Base-by-base conservation (phyloP, 2,888 invertebrate genomes). In the Drepana falcataria region DNA sequence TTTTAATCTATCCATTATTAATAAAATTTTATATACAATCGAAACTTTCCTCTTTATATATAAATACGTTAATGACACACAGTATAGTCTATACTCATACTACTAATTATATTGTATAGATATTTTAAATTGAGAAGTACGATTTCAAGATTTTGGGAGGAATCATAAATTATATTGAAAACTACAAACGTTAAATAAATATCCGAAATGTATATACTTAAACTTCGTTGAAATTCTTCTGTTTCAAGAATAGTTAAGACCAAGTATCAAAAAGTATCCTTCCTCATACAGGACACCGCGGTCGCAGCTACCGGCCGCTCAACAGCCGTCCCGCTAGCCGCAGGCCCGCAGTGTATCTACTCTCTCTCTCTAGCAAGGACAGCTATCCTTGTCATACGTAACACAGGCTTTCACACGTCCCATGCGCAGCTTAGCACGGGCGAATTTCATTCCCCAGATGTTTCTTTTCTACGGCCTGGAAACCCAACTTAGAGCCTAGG, bases 251-350 rank as follows among this genome's bases (percentile, higher is more conserved):
- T 60, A 58, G 52, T 56, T 56, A 54, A 55, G 37, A 40, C 35
- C 59, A 77, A 84, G 76, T 81, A 85, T 81, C 83, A 83, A 85
- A 68, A 72, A 60, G 47, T 41, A 56, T 69, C 48, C 35, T 44
- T 57, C 73, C 59, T 56, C 47, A 63, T 75, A 76, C 61, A 71
- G 64, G 69, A 72, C 74, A 70, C 69, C 71, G 70, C 71, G 71
- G 69, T 70, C 66, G 74, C 67, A 74, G 81, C 79, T 77, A 82
- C 77, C 73, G 81, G 73, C 75, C 69, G 72, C 71, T 40, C 51
- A 40, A 40, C 49, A 67, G 70, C 71, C 71, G 71, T 69, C 73
- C 71, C 62, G 68, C 72, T 63, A 60, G 65, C 55, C 55, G 57
- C 61, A 54, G 67, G 63, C 65, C 63, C 67, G 58, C 59, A 64